These are phyloP conservation scores for Malurus leucopterus DNA, from an alignment of 2,797 vertebrate species.

Conservation along the genomic window DNA sequence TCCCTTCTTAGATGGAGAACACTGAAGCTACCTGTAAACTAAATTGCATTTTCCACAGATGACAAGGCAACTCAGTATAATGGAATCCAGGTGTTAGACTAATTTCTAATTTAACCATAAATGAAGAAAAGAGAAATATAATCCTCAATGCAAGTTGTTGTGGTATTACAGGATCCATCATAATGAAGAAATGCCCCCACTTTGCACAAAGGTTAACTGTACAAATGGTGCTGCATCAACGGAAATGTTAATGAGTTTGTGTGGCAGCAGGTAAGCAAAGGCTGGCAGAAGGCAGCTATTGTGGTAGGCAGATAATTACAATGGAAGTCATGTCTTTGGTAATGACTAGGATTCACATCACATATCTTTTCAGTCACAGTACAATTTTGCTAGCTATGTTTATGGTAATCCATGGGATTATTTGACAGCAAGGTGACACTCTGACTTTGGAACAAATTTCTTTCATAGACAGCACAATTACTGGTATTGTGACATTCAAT, in stretches of 20 bases:
- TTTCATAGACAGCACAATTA: constrained; percentile 65
- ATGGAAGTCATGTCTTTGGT: constrained; percentile 66
- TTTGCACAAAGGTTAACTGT: constrained; percentile 61
- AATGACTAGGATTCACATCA: constrained; percentile 68
- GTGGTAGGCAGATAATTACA: constrained; percentile 65
- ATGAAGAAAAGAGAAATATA: constrained; percentile 69
- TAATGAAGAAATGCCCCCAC: constrained; percentile 57
- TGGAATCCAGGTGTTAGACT: constrained; percentile 65
- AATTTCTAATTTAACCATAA: constrained; percentile 70
- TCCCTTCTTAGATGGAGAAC: background rate
- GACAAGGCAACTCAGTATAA: constrained; percentile 46
- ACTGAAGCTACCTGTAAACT: constrained; percentile 29
- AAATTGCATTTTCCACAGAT: constrained; percentile 49
- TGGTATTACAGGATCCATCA: constrained; percentile 62
- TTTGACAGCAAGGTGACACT: constrained; percentile 74
- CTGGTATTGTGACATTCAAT: constrained; percentile 53
- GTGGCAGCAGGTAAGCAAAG: constrained; percentile 55
- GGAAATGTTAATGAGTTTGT: constrained; percentile 67
- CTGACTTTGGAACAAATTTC: constrained; percentile 70
- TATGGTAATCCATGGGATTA: constrained; percentile 70
- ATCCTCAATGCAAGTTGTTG: constrained; percentile 52
- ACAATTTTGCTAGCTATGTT: constrained; percentile 63
- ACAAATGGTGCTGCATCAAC: constrained; percentile 42
- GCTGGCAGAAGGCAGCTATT: constrained; percentile 35
- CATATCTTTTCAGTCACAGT: constrained; percentile 63